A percentile compares a stretch with the other conserved stretches of the same genome.
These are phyloP conservation scores for Regulus satrapa DNA, from an alignment of 2,113 vertebrate genomes.

Conservation along the genomic window DNA sequence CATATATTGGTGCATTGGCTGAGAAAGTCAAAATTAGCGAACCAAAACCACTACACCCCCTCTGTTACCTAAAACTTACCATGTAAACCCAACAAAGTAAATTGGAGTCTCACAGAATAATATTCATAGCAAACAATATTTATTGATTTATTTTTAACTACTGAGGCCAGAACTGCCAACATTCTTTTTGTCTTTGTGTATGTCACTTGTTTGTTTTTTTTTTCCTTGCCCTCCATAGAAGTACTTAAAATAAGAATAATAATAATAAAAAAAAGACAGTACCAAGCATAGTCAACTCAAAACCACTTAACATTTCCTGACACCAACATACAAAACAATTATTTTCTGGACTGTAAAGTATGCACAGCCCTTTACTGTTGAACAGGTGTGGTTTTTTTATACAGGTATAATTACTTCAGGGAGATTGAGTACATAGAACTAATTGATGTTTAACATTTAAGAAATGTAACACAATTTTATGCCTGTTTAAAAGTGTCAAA, in stretches of 20 bases:
- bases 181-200: background rate
- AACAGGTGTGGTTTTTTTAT: background rate
- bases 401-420: slow-evolving; percentile 41
- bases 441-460: slow-evolving; percentile 58
- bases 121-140: background rate
- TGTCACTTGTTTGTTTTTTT: background rate
- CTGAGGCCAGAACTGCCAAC: background rate
- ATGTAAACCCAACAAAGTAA: background rate
- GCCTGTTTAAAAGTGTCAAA: slow-evolving; percentile 27
- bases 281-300: background rate
- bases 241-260: background rate
- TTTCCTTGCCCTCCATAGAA: background rate
- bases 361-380: background rate
- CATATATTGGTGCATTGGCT: no score
- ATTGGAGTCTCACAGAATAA: background rate
- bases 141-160: background rate
- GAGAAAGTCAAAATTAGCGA: no score
- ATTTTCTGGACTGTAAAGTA: background rate
- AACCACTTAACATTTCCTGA: slow-evolving; percentile 41
- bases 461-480: background rate
- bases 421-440: background rate
- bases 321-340: background rate
- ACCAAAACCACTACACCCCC: no score
- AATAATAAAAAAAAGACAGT: background rate
- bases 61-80: background rate